Evolutionary conservation across 2,113 vertebrate genomes (phyloP), one percentile per base, ranked within the genome.

Genomic region (Neodon shergylaensis): DNA sequence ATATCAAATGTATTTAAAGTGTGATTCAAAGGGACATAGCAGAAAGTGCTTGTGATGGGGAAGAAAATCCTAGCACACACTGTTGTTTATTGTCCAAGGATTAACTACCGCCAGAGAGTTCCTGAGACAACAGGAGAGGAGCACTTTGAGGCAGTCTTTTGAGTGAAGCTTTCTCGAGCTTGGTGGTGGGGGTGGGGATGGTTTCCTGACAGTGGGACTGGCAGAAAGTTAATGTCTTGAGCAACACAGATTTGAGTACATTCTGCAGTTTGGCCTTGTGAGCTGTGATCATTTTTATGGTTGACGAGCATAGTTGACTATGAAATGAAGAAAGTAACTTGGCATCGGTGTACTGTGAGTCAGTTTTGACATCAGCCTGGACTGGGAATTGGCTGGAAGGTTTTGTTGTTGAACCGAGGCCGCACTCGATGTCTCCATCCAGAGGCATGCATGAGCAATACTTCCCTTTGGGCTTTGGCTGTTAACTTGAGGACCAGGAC

Each of bases 321-420:
- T 90, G 97, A 93, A 93, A 52, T 8, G 8, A 91, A 97, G 97
- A 91, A 2, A 97, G 61, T 92, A 87, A 94, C 96, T 98, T 98
- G 98, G 98, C 97, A 52, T 24, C 58, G 0, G 0, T 42, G 63
- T 26, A 0, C 0, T 1, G 0, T 97, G 98, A 98, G 96, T 98
- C 98, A 98, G 24, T 87, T 97, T 98, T 97, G 95, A 97, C 97
- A 88, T 95, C 63, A 36, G 96, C 7, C 8, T 0, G 47, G 95
- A 90, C 21, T 86, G 96, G 97, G 98, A 95, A 96, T 97, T 11
- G 47, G 97, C 97, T 96, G 95, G 97, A 85, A 96, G 96, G 96
- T 92, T 96, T 93, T 95, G 91, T 96, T 8, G 24, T 68, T 90
- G 94, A 1, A 0, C 85, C 61, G 90, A 92, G 97, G 96, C 97